Conservation (phyloP, 2,888 invertebrate genomes). For the Lacanobia oleracea region DNA sequence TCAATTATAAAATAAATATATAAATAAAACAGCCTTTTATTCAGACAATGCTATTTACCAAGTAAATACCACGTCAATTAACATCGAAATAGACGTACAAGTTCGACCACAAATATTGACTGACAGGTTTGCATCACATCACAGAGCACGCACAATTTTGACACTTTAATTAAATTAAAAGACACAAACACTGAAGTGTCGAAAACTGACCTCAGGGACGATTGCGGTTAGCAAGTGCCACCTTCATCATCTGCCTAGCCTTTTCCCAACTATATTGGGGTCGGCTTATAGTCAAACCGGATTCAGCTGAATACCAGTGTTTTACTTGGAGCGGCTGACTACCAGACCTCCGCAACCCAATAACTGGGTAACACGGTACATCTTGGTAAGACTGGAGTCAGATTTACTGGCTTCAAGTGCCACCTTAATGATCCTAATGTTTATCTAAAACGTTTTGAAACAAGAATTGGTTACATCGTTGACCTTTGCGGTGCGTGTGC, state of each 20-base stretch:
- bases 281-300: no score
- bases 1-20: no score
- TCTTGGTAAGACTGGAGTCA: no score
- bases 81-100: conserved; percentile 14
- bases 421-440: conserved; percentile 25
- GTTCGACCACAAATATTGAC: conserved; percentile 23
- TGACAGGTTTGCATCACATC: conserved; percentile 20
- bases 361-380: no score
- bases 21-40: no score
- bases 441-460: conserved; percentile 44
- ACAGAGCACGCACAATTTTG: conserved; percentile 10
- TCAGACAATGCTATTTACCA: no score
- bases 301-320: no score
- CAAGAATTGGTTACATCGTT: conserved; percentile 54
- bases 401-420: no score
- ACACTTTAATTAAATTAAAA: neutral
- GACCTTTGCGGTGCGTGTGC: conserved; percentile 60
- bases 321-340: no score
- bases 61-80: conserved; percentile 26
- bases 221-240: conserved; percentile 5
- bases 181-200: neutral
- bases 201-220: neutral
- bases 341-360: no score
- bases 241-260: conserved; percentile 18
- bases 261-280: no score